Conservation (phyloP, 1,140 invertebrate genomes). For the Leucophenga varia region DNA sequence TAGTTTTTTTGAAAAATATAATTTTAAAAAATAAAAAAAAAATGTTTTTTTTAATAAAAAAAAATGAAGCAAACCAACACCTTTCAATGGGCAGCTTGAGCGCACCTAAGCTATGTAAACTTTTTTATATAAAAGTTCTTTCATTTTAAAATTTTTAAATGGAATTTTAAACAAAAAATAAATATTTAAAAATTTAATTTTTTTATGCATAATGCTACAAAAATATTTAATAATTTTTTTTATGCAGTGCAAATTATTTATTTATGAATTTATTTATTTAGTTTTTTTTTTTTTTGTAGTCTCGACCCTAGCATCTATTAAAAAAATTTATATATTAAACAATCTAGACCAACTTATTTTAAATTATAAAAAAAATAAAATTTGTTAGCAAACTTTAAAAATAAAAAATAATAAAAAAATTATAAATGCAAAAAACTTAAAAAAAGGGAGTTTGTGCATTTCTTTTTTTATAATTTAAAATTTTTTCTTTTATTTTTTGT, state of each 20-base stretch:
- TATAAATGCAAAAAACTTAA: conserved; percentile 13
- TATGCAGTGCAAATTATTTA: conserved; percentile 54
- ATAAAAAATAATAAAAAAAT: conserved; percentile 4
- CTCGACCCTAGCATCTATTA: conserved; percentile 48
- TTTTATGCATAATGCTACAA: no score
- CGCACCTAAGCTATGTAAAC: conserved; percentile 8
- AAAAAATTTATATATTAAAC: conserved; percentile 1
- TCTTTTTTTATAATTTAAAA: conserved; percentile 27
- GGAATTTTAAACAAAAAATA: conserved; percentile 3
- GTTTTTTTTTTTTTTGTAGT: conserved; percentile 23
- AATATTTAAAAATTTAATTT: conserved; percentile 13
- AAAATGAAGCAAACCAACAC: conserved; percentile 32
- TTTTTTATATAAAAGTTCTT: conserved; percentile 12
- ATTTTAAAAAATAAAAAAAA: conserved; percentile 14
- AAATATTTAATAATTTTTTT: conserved; percentile 12
- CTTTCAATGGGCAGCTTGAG: conserved; percentile 16
- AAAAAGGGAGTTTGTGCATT: conserved; percentile 43
- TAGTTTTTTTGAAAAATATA: background rate
- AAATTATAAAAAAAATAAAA: conserved; percentile 29
- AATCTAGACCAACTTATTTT: no score
- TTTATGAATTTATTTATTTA: no score
- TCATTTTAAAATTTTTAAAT: background rate
- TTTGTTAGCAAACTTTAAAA: conserved; percentile 8
- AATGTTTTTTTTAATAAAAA: conserved; percentile 20
- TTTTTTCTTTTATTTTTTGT: conserved; percentile 18